Conservation (phyloP, 1,140 invertebrate genomes). For the Zelostemma sp. region DNA sequence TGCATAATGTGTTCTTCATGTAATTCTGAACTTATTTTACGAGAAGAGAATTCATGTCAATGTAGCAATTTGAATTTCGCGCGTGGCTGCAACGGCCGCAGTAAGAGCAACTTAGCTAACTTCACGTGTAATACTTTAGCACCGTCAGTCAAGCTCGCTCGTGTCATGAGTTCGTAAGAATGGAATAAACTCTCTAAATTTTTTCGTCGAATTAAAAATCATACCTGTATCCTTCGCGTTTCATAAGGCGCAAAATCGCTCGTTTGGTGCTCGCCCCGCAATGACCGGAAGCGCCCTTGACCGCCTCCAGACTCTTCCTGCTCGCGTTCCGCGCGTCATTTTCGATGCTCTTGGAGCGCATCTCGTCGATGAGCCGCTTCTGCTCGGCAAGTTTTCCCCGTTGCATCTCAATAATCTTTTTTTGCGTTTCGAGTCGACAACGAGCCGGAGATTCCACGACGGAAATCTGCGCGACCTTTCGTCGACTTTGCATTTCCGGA, state of each 20-base stretch:
- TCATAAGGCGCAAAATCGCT: constrained; percentile 58
- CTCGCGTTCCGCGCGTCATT: constrained; percentile 44
- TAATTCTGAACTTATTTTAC: too few species aligned
- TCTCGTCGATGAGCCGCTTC: constrained; percentile 60
- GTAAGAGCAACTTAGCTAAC: too few species aligned
- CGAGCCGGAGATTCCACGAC: constrained; percentile 33
- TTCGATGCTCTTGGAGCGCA: constrained; percentile 60
- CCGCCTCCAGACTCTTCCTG: constrained; percentile 53
- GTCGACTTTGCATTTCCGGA: constrained; percentile 15
- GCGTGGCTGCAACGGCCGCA: too few species aligned
- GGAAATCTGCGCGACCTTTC: constrained; percentile 3
- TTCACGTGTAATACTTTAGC: too few species aligned
- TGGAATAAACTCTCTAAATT: constrained; percentile 5
- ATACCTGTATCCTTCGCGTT: constrained; percentile 57
- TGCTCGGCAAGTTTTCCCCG: constrained; percentile 57
- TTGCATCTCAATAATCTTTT: constrained; percentile 62
- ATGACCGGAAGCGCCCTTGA: constrained; percentile 51
- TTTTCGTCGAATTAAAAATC: constrained; percentile 3
- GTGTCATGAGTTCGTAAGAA: too few species aligned
- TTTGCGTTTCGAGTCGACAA: constrained; percentile 57
- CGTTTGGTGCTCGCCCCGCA: constrained; percentile 56
- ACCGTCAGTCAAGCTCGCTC: too few species aligned
- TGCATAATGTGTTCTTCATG: too few species aligned
- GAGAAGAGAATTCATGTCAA: too few species aligned
- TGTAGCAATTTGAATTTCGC: too few species aligned